Percentiles rank a stretch among this genome's conserved stretches.
phyloP scores from a whole-genome alignment of 2,797 vertebrate genomes.

The Dipus sagitta region DNA sequence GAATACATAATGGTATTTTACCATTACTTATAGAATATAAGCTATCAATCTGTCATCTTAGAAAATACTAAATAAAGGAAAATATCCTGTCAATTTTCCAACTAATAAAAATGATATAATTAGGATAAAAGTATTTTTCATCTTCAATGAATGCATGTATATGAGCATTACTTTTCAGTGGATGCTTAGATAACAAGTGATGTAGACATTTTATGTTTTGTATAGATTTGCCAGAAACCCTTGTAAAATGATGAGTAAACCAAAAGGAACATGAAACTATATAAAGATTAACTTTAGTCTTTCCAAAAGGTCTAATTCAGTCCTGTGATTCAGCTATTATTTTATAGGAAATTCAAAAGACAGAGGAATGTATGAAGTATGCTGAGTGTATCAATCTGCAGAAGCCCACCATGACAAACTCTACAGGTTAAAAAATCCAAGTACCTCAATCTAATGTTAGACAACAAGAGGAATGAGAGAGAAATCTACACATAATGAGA shows the following conservation, averaged over 20 bases:
- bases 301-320: constrained; percentile 27
- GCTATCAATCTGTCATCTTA: not conserved
- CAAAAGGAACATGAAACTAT: constrained; percentile 14
- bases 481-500: constrained; percentile 1
- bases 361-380: not conserved
- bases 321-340: constrained; percentile 35
- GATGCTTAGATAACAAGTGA: constrained; percentile 25
- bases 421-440: not conserved
- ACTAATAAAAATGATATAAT: constrained; percentile 6
- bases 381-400: not conserved
- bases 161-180: not conserved
- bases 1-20: not conserved
- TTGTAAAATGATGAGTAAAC: constrained; percentile 23
- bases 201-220: not conserved
- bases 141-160: not conserved
- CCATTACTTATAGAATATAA: constrained; percentile 6
- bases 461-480: not conserved
- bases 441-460: not conserved
- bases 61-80: not conserved
- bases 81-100: not conserved
- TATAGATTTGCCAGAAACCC: constrained; percentile 31
- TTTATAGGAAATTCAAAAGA: constrained; percentile 58
- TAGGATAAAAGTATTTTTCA: not conserved
- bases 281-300: constrained; percentile 13
- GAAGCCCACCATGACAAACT: not conserved